phyloP scores from a whole-genome alignment of 2,797 vertebrate species.

The Platyrinchus mystaceus region DNA sequence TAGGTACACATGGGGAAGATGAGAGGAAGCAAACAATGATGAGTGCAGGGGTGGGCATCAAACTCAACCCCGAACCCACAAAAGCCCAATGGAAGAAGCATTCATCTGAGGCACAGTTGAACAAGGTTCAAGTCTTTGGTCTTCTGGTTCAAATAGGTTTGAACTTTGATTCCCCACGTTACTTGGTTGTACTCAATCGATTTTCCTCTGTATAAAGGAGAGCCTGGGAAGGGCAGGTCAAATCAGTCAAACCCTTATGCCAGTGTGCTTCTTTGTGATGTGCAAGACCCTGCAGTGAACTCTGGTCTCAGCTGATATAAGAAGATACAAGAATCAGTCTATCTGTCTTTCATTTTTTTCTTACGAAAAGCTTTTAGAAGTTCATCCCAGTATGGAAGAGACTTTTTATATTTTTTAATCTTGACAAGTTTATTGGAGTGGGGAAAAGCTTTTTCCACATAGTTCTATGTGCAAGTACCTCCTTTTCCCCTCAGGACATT shows the following conservation, averaged over 20 bases:
- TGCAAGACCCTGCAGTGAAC: neutral
- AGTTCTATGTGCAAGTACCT: neutral
- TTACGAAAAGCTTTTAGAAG: neutral
- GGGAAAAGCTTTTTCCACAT: neutral
- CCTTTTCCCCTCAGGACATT: neutral
- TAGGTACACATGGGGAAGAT: neutral
- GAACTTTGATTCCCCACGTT: neutral
- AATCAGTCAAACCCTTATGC: neutral
- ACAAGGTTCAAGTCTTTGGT: conserved; percentile 24
- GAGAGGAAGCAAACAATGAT: neutral
- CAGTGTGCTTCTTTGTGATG: neutral
- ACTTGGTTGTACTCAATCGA: neutral
- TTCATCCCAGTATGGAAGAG: neutral
- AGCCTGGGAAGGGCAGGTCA: neutral
- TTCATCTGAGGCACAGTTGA: neutral
- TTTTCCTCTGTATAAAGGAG: neutral
- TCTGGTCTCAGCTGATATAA: neutral
- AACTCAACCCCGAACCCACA: neutral
- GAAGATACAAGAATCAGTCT: neutral
- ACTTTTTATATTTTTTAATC: neutral
- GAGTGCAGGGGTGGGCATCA: neutral
- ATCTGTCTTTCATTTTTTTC: neutral
- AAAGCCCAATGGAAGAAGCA: neutral
- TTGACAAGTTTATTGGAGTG: neutral
- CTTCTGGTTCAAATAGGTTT: conserved; percentile 1